Evolutionary conservation across 1,140 invertebrate genomes (phyloP).

Genomic region (Fopius arisanus): DNA sequence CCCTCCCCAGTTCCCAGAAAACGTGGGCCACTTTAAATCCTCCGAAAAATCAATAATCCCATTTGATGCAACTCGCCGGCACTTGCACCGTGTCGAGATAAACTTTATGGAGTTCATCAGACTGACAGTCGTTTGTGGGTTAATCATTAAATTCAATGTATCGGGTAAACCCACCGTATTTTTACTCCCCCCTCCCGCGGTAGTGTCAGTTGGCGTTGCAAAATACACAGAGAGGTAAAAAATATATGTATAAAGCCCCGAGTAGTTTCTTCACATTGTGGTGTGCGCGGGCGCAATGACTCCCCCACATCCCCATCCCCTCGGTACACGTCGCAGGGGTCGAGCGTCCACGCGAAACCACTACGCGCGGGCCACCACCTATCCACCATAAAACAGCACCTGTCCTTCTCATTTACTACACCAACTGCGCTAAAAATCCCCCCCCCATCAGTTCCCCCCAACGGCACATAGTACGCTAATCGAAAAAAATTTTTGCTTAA

Average conservation of each 20-base stretch:
- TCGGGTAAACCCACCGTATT: neutral
- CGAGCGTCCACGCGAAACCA: constrained; percentile 3
- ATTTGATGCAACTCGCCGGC: neutral
- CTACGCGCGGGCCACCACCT: constrained; percentile 1
- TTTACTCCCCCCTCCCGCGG: neutral
- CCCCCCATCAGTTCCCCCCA: neutral
- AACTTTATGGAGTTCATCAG: neutral
- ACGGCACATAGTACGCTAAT: neutral
- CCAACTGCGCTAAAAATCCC: neutral
- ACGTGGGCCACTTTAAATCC: constrained; percentile 1
- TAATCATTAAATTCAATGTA: neutral
- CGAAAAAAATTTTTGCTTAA: neutral
- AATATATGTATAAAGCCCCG: neutral
- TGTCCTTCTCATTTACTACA: neutral
- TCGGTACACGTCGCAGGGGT: neutral
- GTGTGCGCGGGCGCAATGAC: neutral
- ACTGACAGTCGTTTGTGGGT: neutral
- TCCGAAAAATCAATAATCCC: constrained; percentile 29
- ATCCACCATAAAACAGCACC: neutral
- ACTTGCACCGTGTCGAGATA: neutral
- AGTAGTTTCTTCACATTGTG: neutral
- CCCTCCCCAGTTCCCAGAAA: too few relatives aligned
- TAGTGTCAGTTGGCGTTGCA: neutral
- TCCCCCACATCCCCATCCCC: too few relatives aligned
- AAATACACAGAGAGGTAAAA: neutral